phyloP scores from a whole-genome alignment of 2,888 invertebrate species.

The Xanthia icteritia region DNA sequence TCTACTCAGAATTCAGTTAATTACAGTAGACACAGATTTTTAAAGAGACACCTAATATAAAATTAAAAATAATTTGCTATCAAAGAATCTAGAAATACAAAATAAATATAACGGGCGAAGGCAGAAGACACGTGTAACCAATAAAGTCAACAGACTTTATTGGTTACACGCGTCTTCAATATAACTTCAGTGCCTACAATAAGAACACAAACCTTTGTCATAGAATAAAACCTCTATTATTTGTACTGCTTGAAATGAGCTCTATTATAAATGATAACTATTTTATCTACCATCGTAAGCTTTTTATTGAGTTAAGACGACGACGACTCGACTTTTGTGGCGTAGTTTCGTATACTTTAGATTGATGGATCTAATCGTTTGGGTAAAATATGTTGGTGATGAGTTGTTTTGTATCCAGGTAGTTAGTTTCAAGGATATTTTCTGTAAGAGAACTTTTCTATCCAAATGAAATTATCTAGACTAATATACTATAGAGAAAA shows the following conservation, averaged over 20 bases:
- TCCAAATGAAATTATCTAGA: too few species aligned
- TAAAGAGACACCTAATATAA: not conserved
- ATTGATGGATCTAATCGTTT: not conserved
- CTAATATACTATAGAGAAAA: too few species aligned
- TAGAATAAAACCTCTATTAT: conserved; percentile 5
- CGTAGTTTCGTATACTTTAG: not conserved
- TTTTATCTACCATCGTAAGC: conserved; percentile 1
- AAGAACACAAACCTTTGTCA: conserved; percentile 1
- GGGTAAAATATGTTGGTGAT: too few species aligned
- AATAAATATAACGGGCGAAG: not conserved
- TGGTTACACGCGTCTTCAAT: not conserved
- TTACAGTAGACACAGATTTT: not conserved
- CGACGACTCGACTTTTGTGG: not conserved
- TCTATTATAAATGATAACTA: conserved; percentile 14
- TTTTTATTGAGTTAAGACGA: conserved; percentile 7
- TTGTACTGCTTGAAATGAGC: not conserved
- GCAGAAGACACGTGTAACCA: conserved; percentile 25
- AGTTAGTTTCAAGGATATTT: too few species aligned
- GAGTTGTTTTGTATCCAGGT: too few species aligned
- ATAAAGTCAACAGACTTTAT: not conserved
- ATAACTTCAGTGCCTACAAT: conserved; percentile 8
- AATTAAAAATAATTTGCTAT: not conserved
- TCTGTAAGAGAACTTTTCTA: too few species aligned
- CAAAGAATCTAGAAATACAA: not conserved
- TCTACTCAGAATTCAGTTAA: not conserved